Percentiles rank a stretch among this genome's conserved stretches.
Evolutionary conservation across 2,888 invertebrate species (phyloP).

Genomic region (Sinopyrophorus schimmeli): DNA sequence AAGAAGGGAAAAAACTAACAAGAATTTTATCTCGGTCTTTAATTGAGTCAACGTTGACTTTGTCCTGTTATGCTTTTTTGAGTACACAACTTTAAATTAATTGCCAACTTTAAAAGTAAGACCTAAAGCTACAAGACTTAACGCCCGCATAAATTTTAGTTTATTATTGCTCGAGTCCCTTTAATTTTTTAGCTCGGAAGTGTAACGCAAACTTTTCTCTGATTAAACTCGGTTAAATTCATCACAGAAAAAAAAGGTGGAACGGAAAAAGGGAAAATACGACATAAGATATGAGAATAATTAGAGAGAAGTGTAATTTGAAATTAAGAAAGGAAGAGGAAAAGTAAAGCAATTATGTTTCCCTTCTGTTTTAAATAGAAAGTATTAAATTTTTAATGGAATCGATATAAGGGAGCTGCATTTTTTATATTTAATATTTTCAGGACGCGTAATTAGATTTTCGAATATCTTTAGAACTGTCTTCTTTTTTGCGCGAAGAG

Average conservation of each 20-base stretch:
- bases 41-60: slow-evolving; percentile 1
- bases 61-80: not conserved
- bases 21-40: slow-evolving; percentile 1
- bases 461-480: too few relatives aligned
- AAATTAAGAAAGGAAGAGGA: slow-evolving; percentile 18
- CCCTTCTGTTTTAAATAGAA: slow-evolving; percentile 9
- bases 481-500: too few relatives aligned
- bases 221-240: slow-evolving; percentile 14
- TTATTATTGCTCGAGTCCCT: not conserved
- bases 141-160: not conserved
- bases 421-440: too few relatives aligned
- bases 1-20: slow-evolving; percentile 1
- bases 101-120: slow-evolving; percentile 1
- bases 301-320: slow-evolving; percentile 16
- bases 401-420: not conserved
- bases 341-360: slow-evolving; percentile 15
- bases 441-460: too few relatives aligned
- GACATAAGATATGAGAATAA: slow-evolving; percentile 16
- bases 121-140: not conserved
- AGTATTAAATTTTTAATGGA: slow-evolving; percentile 10
- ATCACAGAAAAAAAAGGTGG: too few relatives aligned
- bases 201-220: slow-evolving; percentile 8
- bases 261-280: too few relatives aligned
- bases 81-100: slow-evolving; percentile 1
- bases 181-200: not conserved